A percentile compares a stretch with the other conserved stretches of the same genome.
Evolutionary conservation across 2,797 vertebrate genomes (phyloP).

Genomic region (Florisuga fusca): DNA sequence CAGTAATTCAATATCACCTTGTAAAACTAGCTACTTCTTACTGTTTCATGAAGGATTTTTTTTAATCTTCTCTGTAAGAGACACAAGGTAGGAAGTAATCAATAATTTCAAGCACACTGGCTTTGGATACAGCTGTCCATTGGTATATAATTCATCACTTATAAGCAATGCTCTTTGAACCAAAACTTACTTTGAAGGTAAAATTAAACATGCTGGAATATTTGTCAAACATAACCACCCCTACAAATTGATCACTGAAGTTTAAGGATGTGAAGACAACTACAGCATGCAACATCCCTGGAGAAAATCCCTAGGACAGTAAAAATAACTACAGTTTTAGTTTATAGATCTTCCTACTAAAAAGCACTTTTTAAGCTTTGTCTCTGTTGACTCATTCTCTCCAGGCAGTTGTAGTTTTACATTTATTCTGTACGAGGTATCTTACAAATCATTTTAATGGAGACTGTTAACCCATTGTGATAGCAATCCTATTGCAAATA

Average conservation of each 20-base stretch:
- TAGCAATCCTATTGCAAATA: not conserved
- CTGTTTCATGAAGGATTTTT: not conserved
- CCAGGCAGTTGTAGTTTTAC: fast-evolving
- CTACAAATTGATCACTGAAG: not conserved
- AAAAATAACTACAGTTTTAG: not conserved
- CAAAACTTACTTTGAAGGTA: not conserved
- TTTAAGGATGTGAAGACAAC: not conserved
- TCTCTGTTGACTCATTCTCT: not conserved
- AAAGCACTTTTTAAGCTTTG: not conserved
- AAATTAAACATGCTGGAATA: not conserved
- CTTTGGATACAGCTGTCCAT: not conserved
- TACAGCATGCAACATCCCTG: not conserved
- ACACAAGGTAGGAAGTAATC: not conserved
- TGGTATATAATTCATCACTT: not conserved
- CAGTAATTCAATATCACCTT: not conserved
- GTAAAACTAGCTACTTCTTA: not conserved
- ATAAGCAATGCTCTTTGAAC: not conserved
- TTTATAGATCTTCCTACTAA: not conserved
- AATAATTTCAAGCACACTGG: not conserved
- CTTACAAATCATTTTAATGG: not conserved
- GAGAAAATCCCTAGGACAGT: not conserved
- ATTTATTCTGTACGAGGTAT: not conserved
- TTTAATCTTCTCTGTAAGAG: not conserved
- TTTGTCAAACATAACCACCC: not conserved
- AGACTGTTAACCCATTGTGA: not conserved